Evolutionary conservation across 1,140 invertebrate species (phyloP).

Genomic region (Chelonus insularis): DNA sequence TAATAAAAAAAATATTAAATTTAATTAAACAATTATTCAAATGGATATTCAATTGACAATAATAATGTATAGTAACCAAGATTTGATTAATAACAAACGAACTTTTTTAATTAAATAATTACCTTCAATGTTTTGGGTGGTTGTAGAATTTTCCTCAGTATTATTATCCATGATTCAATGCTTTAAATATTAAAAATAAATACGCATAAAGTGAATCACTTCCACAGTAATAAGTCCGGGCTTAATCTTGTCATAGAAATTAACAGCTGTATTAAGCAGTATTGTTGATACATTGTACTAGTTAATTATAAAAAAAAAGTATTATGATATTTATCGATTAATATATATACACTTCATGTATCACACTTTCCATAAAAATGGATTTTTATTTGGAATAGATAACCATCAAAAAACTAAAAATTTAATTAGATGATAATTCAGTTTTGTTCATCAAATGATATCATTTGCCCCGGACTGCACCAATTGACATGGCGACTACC

Average conservation of each 20-base stretch:
- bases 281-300: not conserved
- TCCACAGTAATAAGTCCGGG: not conserved
- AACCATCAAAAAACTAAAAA: no score
- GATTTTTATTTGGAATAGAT: not conserved
- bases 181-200: conserved; percentile 12
- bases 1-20: not conserved
- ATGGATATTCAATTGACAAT: no score
- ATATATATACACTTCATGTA: not conserved
- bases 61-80: not conserved
- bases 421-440: no score
- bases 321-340: not conserved
- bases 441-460: no score
- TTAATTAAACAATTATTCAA: not conserved
- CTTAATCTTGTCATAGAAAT: conserved; percentile 8
- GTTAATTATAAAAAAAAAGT: not conserved
- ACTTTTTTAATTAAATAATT: not conserved
- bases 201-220: not conserved
- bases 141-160: conserved; percentile 26
- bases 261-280: not conserved
- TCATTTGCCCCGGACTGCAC: no score
- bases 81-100: conserved; percentile 9
- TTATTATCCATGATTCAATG: conserved; percentile 38
- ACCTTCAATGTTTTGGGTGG: conserved; percentile 36
- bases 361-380: not conserved
- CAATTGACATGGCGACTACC: no score